Evolutionary conservation across 2,113 vertebrate species (phyloP).

Genomic region (Poeciliopsis prolifica): DNA sequence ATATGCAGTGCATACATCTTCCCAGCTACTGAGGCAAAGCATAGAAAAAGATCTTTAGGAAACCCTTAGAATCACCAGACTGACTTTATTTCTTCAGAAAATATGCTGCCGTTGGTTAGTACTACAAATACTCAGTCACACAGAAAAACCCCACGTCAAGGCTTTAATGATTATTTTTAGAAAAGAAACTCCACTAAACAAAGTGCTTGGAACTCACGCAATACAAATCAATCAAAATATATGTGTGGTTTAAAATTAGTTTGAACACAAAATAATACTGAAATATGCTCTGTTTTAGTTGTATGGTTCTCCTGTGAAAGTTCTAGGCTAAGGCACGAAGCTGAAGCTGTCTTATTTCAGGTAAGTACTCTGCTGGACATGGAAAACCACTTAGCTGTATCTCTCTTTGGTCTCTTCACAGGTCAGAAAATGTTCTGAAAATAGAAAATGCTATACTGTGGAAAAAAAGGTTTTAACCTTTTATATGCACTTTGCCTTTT

Average conservation of each 20-base stretch:
- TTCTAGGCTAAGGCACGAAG: constrained; percentile 36
- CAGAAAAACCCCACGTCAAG: constrained; percentile 5
- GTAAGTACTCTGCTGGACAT: constrained; percentile 56
- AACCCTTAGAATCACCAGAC: not conserved
- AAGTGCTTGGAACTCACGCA: constrained; percentile 3
- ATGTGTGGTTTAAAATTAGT: constrained; percentile 4
- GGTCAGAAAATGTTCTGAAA: constrained; percentile 29
- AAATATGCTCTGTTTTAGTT: constrained; percentile 39
- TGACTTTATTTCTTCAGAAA: not conserved
- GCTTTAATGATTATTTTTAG: not conserved
- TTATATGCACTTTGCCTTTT: not conserved
- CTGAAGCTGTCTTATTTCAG: constrained; percentile 40
- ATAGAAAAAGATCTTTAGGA: not conserved
- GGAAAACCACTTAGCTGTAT: constrained; percentile 63
- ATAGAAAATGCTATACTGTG: not conserved
- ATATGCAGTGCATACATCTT: not conserved
- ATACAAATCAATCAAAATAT: not conserved
- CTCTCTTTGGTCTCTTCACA: constrained; percentile 16
- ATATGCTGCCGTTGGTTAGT: not conserved
- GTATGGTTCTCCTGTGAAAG: constrained; percentile 19
- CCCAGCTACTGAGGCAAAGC: not conserved
- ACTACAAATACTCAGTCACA: not conserved
- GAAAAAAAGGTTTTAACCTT: not conserved
- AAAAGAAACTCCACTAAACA: not conserved
- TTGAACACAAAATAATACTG: constrained; percentile 39